Conservation (phyloP, 2,113 vertebrate species). For the Crocuta crocuta region DNA sequence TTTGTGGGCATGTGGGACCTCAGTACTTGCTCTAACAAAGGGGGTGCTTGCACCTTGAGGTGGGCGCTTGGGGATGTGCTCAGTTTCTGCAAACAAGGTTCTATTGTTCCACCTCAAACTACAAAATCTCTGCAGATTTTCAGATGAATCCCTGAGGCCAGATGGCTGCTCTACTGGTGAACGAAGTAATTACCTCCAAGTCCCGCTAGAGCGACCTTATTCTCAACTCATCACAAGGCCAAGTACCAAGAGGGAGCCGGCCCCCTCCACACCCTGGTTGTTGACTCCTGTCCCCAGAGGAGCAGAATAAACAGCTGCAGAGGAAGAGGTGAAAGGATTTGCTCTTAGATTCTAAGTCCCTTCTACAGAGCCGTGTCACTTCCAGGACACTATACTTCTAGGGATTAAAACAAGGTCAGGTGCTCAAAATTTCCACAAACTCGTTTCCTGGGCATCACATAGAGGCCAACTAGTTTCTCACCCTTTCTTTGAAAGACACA, state of each 20-base stretch:
- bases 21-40: background rate
- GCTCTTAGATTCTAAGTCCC: background rate
- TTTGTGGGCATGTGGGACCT: fast-evolving
- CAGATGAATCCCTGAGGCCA: background rate
- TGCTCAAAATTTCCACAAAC: background rate
- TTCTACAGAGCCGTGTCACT: background rate
- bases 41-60: background rate
- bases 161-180: slow-evolving; percentile 9
- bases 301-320: slow-evolving; percentile 31
- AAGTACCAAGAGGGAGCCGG: background rate
- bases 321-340: background rate
- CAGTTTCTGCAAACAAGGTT: background rate
- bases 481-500: background rate
- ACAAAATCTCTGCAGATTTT: slow-evolving; percentile 51
- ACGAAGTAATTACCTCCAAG: slow-evolving; percentile 49
- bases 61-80: background rate
- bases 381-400: background rate
- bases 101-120: background rate
- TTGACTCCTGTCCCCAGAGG: background rate
- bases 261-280: fast-evolving
- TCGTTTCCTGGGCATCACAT: background rate
- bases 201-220: background rate
- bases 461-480: background rate
- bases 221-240: background rate
- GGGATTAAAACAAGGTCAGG: background rate